Evolutionary conservation across 2,113 vertebrate genomes (phyloP).

Genomic region (Malurus elegans): DNA sequence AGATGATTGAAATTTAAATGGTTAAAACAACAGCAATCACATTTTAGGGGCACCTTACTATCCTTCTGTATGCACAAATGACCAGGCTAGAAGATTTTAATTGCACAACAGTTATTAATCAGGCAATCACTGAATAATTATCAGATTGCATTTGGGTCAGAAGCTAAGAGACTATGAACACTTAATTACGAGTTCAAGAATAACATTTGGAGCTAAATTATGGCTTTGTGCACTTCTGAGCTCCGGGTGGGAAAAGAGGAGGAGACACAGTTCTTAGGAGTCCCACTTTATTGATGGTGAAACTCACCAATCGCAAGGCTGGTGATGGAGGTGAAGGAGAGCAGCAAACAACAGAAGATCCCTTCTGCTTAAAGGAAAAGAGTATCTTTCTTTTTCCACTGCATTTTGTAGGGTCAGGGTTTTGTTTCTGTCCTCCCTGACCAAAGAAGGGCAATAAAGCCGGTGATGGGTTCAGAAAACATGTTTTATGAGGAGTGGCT

Average conservation of each 20-base stretch:
- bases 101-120: neutral
- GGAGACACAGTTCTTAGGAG: neutral
- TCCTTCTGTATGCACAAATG: neutral
- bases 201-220: constrained; percentile 11
- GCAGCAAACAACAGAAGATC: neutral
- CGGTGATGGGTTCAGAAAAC: neutral
- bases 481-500: neutral
- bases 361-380: neutral
- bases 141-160: neutral
- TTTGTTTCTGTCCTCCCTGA: neutral
- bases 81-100: neutral
- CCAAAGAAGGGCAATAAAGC: neutral
- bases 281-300: neutral
- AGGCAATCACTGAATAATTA: neutral
- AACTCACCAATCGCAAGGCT: neutral
- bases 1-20: neutral
- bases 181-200: constrained; percentile 37
- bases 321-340: neutral
- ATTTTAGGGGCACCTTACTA: neutral
- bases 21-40: neutral
- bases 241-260: neutral
- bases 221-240: neutral
- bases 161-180: constrained; percentile 30
- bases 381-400: neutral
- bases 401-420: neutral